phyloP scores from a whole-genome alignment of 2,888 invertebrate genomes.

The Smittia aterrima region DNA sequence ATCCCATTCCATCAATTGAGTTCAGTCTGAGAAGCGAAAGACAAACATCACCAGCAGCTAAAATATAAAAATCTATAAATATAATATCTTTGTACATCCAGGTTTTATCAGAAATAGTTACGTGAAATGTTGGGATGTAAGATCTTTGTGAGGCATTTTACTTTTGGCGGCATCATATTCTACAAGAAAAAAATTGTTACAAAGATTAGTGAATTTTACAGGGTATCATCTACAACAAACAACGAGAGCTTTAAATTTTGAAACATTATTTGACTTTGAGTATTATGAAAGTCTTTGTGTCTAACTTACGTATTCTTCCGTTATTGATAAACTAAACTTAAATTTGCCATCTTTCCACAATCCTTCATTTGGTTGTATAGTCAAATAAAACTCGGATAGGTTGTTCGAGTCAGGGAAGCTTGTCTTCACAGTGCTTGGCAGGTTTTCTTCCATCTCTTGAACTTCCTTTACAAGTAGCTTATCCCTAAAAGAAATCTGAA shows the following conservation, averaged over 20 bases:
- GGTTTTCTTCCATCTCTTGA: slow-evolving; percentile 81
- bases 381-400: slow-evolving; percentile 75
- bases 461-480: slow-evolving; percentile 68
- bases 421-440: slow-evolving; percentile 76
- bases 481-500: slow-evolving; percentile 48
- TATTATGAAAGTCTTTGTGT: too few species aligned
- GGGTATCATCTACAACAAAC: too few species aligned
- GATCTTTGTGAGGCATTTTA: slow-evolving; percentile 84
- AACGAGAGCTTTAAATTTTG: too few species aligned
- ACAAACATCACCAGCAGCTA: slow-evolving; percentile 76
- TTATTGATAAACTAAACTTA: slow-evolving; percentile 79
- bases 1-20: slow-evolving; percentile 89
- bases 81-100: neutral
- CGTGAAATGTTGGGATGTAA: slow-evolving; percentile 98
- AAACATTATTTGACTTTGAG: too few species aligned
- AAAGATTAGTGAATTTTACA: too few species aligned
- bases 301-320: slow-evolving; percentile 94
- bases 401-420: slow-evolving; percentile 79
- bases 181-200: too few species aligned
- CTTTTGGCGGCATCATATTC: slow-evolving; percentile 95
- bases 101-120: slow-evolving; percentile 53
- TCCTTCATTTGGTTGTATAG: slow-evolving; percentile 81
- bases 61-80: neutral
- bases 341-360: slow-evolving; percentile 87
- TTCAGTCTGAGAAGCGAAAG: slow-evolving; percentile 85